Conservation (phyloP, 1,140 invertebrate genomes). For the Glomeris maerens region DNA sequence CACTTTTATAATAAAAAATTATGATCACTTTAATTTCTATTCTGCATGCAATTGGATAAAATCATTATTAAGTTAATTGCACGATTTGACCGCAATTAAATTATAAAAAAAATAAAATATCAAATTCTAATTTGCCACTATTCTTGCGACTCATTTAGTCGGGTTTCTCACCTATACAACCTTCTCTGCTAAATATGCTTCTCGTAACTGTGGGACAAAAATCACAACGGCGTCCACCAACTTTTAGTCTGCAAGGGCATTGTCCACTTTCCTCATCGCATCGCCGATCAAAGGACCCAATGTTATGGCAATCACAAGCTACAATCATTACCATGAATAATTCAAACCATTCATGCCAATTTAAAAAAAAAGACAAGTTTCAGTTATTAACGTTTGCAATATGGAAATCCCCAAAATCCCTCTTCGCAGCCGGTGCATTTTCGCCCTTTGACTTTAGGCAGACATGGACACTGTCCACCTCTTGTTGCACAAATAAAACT, state of each 20-base stretch:
- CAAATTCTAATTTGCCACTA: no score
- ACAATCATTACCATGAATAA: slow-evolving; percentile 13
- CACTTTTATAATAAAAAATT: background rate
- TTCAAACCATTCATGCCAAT: background rate
- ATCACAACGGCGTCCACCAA: no score
- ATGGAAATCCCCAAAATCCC: background rate
- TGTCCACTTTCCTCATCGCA: slow-evolving; percentile 69
- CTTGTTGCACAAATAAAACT: background rate
- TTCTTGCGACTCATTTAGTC: no score
- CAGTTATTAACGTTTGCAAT: background rate
- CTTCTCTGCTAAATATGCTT: no score
- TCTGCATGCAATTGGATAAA: no score
- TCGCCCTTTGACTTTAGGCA: background rate
- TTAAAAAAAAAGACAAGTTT: background rate
- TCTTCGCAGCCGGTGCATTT: background rate
- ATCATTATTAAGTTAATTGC: no score
- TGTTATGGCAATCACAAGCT: slow-evolving; percentile 66
- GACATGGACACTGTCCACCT: background rate
- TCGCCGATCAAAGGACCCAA: slow-evolving; percentile 68
- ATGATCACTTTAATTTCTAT: background rate
- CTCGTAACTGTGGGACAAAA: no score
- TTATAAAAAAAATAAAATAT: no score
- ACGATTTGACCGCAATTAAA: no score
- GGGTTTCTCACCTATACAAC: no score
- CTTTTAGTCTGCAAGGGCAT: slow-evolving; percentile 68